phyloP scores from a whole-genome alignment of 2,113 vertebrate genomes.

The Redunca redunca region DNA sequence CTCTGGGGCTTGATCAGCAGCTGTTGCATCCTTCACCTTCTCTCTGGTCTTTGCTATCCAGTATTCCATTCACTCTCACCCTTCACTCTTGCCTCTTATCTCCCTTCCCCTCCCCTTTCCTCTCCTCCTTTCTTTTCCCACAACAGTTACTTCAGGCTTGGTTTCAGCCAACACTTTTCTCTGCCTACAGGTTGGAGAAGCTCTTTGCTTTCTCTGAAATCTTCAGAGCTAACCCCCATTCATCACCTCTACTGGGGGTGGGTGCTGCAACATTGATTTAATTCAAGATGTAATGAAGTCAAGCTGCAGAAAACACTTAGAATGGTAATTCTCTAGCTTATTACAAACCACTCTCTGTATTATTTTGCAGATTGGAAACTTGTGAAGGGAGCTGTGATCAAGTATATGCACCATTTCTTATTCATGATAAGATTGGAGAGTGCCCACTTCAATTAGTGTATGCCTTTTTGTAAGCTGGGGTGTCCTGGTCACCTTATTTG shows the following conservation, averaged over 20 bases:
- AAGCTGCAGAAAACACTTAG: conserved; percentile 28
- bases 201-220: neutral
- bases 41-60: neutral
- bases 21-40: neutral
- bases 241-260: neutral
- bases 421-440: neutral
- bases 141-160: neutral
- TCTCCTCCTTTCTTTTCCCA: neutral
- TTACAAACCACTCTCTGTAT: conserved; percentile 4
- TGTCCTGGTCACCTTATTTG: neutral
- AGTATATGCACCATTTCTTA: neutral
- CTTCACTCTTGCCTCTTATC: neutral
- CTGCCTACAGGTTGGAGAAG: neutral
- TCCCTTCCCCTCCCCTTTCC: neutral
- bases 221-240: neutral
- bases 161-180: conserved; percentile 1
- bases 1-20: neutral
- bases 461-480: conserved; percentile 1
- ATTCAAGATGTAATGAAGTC: conserved; percentile 41
- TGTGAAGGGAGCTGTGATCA: neutral
- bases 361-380: conserved; percentile 24
- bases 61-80: neutral
- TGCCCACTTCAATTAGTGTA: neutral
- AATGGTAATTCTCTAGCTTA: conserved; percentile 3
- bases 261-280: conserved; percentile 21